Evolutionary conservation across 2,113 vertebrate genomes (phyloP).

Genomic region (Phodopus roborovskii): DNA sequence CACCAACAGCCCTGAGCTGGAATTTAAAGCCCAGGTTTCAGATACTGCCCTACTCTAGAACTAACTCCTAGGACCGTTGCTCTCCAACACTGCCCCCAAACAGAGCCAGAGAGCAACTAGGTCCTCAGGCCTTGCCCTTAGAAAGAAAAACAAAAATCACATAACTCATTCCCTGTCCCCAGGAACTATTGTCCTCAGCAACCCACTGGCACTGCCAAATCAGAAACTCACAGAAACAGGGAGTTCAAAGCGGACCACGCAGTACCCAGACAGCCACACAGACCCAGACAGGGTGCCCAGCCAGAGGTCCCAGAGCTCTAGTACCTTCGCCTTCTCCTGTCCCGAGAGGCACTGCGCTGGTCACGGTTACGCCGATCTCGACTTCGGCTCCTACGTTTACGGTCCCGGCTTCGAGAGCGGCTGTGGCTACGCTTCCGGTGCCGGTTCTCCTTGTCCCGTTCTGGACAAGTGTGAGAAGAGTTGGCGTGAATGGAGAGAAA

Average conservation of each 20-base stretch:
- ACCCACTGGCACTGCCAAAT: neutral
- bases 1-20: neutral
- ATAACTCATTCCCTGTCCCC: neutral
- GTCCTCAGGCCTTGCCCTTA: neutral
- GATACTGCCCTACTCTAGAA: neutral
- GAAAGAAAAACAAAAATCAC: neutral
- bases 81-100: neutral
- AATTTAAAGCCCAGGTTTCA: neutral
- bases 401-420: slow-evolving; percentile 92
- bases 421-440: slow-evolving; percentile 93
- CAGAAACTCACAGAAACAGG: neutral
- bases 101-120: neutral
- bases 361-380: slow-evolving; percentile 92
- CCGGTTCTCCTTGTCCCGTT: slow-evolving; percentile 95
- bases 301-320: neutral
- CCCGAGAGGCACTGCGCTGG: slow-evolving; percentile 84
- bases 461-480: slow-evolving; percentile 71
- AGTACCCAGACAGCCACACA: neutral
- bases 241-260: neutral
- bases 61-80: neutral
- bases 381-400: slow-evolving; percentile 91
- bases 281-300: neutral
- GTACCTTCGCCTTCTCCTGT: slow-evolving; percentile 81
- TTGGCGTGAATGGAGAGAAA: neutral
- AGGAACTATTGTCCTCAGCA: neutral